Conservation (phyloP, 2,888 invertebrate species). For the Eupithecia dodoneata region DNA sequence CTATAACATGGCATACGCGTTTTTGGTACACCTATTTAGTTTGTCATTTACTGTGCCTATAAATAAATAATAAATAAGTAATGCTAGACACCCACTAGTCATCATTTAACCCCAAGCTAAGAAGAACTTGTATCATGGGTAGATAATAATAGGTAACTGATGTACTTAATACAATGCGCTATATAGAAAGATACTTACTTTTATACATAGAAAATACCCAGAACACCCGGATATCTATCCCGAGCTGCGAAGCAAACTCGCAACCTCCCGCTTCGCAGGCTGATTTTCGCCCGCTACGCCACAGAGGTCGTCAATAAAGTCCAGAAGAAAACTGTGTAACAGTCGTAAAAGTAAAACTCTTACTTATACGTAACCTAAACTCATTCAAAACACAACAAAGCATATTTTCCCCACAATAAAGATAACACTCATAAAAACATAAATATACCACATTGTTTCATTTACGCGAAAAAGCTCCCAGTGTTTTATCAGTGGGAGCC, state of each 20-base stretch:
- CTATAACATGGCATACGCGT: background rate
- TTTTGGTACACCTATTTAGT: background rate
- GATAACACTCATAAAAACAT: slow-evolving; percentile 65
- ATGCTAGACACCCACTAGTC: too few species aligned
- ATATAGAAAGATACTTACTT: background rate
- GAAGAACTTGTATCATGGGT: background rate
- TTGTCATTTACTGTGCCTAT: background rate
- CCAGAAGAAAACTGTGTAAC: background rate
- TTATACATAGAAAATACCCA: background rate
- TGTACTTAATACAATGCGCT: background rate
- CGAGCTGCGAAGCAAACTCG: background rate
- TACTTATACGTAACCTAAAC: background rate
- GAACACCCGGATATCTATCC: background rate
- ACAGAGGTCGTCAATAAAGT: background rate
- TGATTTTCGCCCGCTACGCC: background rate
- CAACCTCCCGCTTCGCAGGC: background rate
- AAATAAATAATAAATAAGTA: background rate
- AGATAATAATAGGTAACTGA: background rate
- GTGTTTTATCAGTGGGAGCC: slow-evolving; percentile 81
- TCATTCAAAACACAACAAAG: slow-evolving; percentile 15
- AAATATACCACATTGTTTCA: slow-evolving; percentile 75
- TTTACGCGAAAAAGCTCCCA: slow-evolving; percentile 75
- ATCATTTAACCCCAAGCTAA: background rate
- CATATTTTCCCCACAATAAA: slow-evolving; percentile 35
- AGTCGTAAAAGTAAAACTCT: background rate